A percentile compares a stretch with the other conserved stretches of the same genome.
phyloP scores from a whole-genome alignment of 2,797 vertebrate species.

The Danio tinwini region DNA sequence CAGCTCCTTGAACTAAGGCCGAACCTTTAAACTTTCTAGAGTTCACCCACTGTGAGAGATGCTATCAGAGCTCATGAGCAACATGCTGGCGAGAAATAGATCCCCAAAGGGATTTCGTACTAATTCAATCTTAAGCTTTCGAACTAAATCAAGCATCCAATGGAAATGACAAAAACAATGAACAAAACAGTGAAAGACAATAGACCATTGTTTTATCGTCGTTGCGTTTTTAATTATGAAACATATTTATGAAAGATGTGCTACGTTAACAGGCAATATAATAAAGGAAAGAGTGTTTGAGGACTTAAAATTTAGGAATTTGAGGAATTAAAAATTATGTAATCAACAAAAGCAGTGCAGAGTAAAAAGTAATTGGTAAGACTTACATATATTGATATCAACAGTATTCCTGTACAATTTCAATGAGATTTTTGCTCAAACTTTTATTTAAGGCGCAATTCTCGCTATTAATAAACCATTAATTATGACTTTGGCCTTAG shows the following conservation, averaged over 20 bases:
- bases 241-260: neutral
- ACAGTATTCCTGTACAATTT: too few relatives aligned
- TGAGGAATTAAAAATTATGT: too few relatives aligned
- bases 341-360: too few relatives aligned
- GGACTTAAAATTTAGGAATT: too few relatives aligned
- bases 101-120: neutral
- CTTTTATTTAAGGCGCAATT: too few relatives aligned
- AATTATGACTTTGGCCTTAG: too few relatives aligned
- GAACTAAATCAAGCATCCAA: neutral
- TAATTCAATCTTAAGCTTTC: neutral
- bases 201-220: neutral
- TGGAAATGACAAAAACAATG: neutral
- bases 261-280: neutral
- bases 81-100: conserved; percentile 12
- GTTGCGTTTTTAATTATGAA: neutral
- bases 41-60: conserved; percentile 20
- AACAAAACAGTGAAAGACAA: neutral
- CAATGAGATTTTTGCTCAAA: too few relatives aligned
- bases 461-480: too few relatives aligned
- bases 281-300: neutral
- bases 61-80: conserved; percentile 31
- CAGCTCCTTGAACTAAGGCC: conserved; percentile 42
- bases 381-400: too few relatives aligned
- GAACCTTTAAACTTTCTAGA: conserved; percentile 24
- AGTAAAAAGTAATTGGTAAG: too few relatives aligned